phyloP scores from a whole-genome alignment of 2,113 vertebrate genomes.

The Ceyx melanurus region DNA sequence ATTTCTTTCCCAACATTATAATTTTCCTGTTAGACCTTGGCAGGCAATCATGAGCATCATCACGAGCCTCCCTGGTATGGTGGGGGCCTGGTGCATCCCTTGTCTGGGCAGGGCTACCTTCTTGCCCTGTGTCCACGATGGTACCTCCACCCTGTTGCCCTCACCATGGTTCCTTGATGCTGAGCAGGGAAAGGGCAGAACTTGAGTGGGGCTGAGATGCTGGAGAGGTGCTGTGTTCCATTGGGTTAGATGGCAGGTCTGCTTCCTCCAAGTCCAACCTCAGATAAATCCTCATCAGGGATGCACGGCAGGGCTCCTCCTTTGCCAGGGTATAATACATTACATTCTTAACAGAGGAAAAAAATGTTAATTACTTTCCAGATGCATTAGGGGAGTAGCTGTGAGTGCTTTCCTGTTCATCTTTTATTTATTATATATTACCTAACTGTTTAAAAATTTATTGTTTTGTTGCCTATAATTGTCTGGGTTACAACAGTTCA shows the following conservation, averaged over 20 bases:
- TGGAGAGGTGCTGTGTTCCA: neutral
- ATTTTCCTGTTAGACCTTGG: neutral
- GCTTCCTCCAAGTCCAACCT: neutral
- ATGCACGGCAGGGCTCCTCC: constrained; percentile 11
- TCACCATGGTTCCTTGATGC: neutral
- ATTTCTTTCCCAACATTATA: neutral
- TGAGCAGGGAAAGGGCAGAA: neutral
- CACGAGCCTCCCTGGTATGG: fast-evolving
- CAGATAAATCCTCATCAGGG: constrained; percentile 32
- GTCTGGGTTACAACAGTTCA: constrained; percentile 57
- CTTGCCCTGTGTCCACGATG: fast-evolving
- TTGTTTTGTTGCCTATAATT: constrained; percentile 63
- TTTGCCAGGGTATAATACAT: constrained; percentile 43
- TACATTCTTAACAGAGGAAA: constrained; percentile 3
- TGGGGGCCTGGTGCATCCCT: neutral
- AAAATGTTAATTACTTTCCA: constrained; percentile 70
- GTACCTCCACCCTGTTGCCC: neutral
- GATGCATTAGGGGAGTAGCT: constrained; percentile 60
- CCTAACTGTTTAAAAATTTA: constrained; percentile 78
- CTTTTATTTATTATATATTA: constrained; percentile 77
- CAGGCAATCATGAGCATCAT: fast-evolving
- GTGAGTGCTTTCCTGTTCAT: constrained; percentile 66
- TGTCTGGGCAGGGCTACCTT: neutral
- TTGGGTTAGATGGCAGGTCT: neutral
- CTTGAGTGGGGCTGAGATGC: fast-evolving